A percentile compares a stretch with the other conserved stretches of the same genome.
Evolutionary conservation across 2,113 vertebrate species (phyloP).

Genomic region (Pomatorhinus ruficollis): DNA sequence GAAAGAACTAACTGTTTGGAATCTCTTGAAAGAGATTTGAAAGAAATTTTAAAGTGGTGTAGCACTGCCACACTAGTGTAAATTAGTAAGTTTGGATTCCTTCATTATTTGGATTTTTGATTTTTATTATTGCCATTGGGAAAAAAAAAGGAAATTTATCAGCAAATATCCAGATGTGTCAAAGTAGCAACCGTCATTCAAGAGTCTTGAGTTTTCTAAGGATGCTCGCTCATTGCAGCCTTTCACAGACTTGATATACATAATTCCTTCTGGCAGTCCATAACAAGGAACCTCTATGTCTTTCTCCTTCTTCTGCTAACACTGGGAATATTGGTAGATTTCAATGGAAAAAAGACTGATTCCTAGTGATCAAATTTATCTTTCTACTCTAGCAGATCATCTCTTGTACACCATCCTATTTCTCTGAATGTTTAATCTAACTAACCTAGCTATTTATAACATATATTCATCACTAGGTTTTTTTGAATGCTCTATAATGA

Average conservation of each 20-base stretch:
- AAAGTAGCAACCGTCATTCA: neutral
- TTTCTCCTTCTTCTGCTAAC: neutral
- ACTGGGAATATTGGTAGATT: neutral
- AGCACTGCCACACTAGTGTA: neutral
- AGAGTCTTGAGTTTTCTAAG: neutral
- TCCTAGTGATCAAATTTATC: neutral
- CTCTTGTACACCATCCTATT: neutral
- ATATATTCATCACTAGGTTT: neutral
- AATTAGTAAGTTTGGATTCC: neutral
- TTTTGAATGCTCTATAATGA: neutral
- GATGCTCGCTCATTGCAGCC: fast-evolving
- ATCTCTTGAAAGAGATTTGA: neutral
- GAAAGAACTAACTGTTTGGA: neutral
- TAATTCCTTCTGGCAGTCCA: neutral
- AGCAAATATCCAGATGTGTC: neutral
- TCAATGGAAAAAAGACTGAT: neutral
- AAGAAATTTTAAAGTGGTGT: neutral
- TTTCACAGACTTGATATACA: neutral
- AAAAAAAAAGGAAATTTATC: neutral
- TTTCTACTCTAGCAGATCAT: neutral
- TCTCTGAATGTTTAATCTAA: neutral
- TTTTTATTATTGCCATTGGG: neutral
- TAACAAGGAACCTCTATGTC: neutral
- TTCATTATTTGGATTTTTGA: neutral
- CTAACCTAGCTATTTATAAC: neutral